phyloP scores from a whole-genome alignment of 2,113 vertebrate genomes.

The Nothobranchius furzeri region DNA sequence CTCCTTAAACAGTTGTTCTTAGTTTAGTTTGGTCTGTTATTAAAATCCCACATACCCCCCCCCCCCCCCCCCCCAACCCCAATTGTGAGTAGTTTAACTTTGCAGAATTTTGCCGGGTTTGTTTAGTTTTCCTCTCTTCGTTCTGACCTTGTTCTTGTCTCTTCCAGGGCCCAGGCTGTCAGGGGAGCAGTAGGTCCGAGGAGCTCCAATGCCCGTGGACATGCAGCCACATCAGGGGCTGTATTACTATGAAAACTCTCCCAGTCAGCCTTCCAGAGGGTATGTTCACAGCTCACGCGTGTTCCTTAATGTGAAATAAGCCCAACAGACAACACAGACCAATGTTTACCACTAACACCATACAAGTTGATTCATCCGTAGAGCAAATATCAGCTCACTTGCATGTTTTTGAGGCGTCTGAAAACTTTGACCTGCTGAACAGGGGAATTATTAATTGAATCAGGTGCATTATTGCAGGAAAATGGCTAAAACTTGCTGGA shows the following conservation, averaged over 20 bases:
- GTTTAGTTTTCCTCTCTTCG: conserved; percentile 46
- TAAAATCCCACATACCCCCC: conserved; percentile 47
- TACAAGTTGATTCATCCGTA: too few species aligned
- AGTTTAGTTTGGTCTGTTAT: conserved; percentile 60
- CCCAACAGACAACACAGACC: too few species aligned
- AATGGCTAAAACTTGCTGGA: not conserved
- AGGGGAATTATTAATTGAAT: too few species aligned
- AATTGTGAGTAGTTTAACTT: conserved; percentile 58
- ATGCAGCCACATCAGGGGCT: conserved; percentile 85
- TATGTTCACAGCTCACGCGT: conserved; percentile 17
- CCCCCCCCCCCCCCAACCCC: conserved; percentile 27
- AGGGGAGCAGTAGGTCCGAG: conserved; percentile 66
- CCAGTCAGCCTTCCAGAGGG: conserved; percentile 79
- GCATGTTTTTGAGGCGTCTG: too few species aligned
- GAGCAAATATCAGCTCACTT: too few species aligned
- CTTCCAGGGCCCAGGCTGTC: conserved; percentile 67
- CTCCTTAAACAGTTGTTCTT: conserved; percentile 41
- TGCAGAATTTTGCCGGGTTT: conserved; percentile 42
- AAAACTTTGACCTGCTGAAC: too few species aligned
- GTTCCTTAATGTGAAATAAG: too few species aligned
- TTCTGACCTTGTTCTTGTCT: conserved; percentile 40
- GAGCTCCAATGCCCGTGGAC: conserved; percentile 82
- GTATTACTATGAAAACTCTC: conserved; percentile 79
- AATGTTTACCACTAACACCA: too few species aligned
- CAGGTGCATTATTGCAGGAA: too few species aligned